Base-by-base conservation (phyloP, 1,140 invertebrate species). In the Dufourea novaeangliae region DNA sequence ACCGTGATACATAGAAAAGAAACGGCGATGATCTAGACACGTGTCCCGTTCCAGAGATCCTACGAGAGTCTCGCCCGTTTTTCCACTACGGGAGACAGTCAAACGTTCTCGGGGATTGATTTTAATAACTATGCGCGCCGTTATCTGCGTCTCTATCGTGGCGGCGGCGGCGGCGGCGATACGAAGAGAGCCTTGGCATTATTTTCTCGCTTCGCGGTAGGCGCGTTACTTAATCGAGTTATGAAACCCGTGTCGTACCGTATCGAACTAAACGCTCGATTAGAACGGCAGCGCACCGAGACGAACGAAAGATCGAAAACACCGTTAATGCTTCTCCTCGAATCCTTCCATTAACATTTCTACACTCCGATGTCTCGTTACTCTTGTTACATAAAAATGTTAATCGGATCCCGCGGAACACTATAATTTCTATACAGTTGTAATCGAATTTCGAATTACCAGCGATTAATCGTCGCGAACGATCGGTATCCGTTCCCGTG, bases 181-280 rank as follows among this genome's bases (percentile, higher is more conserved):
- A 79, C 73, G 76, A 77, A 73, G 77, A 50, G 77, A 86, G 80
- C 88, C 88, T 89, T 89, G 88, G 87, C 86, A 88, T 87, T 87
- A 88, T 89, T 89, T 87, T 85, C 80, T 86, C 77, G 74, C 68
- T 71, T 85, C 77, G 82, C 79, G 84, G 46, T 83, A 79, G 70
- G 71, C 34, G 68, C 74, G 78, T 88, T 88, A 88, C 86, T 87
- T 87, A 87, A 88, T 84, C 83, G 86, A 67, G 83, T 88, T 87
- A 88, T 81, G 86, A 88, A 88, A 88, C 82, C 54, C 34, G 44
- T 61, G 80, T 59, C 74, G 66, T 39, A 59, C 64, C 20, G 56
- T 62, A 62, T 77, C 67, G 67, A n/a, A 50, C 63, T 73, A 62
- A 81, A 78, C 76, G 71, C 56, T 56, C n/a, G 73, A 75, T 75